Percentiles rank a stretch among this genome's conserved stretches.
Evolutionary conservation across 2,113 vertebrate species (phyloP).

Genomic region (Megaleporinus macrocephalus): DNA sequence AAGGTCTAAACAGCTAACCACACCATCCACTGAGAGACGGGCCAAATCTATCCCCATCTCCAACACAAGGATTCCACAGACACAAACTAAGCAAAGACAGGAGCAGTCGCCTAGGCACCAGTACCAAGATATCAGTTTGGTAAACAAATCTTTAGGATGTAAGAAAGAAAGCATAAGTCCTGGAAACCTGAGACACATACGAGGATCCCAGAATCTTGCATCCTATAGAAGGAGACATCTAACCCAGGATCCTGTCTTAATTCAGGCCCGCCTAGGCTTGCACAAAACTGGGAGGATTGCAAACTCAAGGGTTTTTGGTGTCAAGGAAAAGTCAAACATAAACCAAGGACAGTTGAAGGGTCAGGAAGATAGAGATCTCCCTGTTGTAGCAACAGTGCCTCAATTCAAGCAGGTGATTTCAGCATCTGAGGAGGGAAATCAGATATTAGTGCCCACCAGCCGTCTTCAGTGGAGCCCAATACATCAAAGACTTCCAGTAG

Average conservation of each 20-base stretch:
- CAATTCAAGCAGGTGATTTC: slow-evolving; percentile 15
- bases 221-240: slow-evolving; percentile 33
- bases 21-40: slow-evolving; percentile 59
- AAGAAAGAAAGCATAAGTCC: slow-evolving; percentile 30
- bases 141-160: not conserved
- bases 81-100: slow-evolving; percentile 26
- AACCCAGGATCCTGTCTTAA: slow-evolving; percentile 39
- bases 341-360: slow-evolving; percentile 16
- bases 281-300: slow-evolving; percentile 56
- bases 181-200: slow-evolving; percentile 39
- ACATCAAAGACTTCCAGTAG: slow-evolving; percentile 45
- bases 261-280: slow-evolving; percentile 55
- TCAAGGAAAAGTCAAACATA: slow-evolving; percentile 50
- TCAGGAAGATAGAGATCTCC: slow-evolving; percentile 37
- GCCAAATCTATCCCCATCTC: slow-evolving; percentile 66
- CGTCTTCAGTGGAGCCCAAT: slow-evolving; percentile 32
- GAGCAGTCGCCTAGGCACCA: slow-evolving; percentile 22
- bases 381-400: slow-evolving; percentile 39
- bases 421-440: slow-evolving; percentile 41
- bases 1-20: slow-evolving; percentile 50
- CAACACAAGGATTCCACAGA: slow-evolving; percentile 37
- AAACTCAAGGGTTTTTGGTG: slow-evolving; percentile 34
- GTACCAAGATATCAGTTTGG: slow-evolving; percentile 40
- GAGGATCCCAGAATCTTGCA: slow-evolving; percentile 30
- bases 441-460: not conserved